Evolutionary conservation across 2,797 vertebrate genomes (phyloP).

Genomic region (Tympanoctomys barrerae): DNA sequence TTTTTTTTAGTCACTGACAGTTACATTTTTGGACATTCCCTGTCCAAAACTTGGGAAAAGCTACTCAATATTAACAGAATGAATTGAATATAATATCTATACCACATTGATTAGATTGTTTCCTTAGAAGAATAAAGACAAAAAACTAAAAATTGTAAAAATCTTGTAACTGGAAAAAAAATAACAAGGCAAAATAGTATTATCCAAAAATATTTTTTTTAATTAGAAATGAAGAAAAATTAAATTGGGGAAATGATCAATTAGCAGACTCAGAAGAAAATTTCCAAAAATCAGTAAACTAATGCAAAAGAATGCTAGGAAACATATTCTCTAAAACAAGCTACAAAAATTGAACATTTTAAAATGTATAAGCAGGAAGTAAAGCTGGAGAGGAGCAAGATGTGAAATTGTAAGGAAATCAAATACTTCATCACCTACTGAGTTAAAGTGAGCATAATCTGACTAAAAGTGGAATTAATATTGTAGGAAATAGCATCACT

Average conservation of each 20-base stretch:
- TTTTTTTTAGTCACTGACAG: conserved; percentile 67
- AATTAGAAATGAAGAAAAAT: not conserved
- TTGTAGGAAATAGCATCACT: not conserved
- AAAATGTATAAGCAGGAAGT: not conserved
- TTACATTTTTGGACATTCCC: conserved; percentile 79
- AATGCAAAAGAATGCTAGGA: not conserved
- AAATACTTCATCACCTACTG: not conserved
- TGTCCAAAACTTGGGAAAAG: conserved; percentile 70
- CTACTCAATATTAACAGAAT: not conserved
- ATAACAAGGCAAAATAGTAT: conserved; percentile 43
- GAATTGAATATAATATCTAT: not conserved
- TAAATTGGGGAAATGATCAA: conserved; percentile 42
- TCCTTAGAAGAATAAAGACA: conserved; percentile 34
- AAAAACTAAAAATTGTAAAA: not conserved
- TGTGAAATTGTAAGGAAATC: not conserved
- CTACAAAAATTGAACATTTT: not conserved
- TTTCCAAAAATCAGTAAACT: conserved; percentile 3
- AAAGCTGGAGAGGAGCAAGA: not conserved
- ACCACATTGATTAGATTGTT: not conserved
- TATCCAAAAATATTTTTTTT: not conserved
- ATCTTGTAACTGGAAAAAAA: conserved; percentile 27
- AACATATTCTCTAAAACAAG: not conserved
- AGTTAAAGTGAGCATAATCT: not conserved
- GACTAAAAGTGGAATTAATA: not conserved
- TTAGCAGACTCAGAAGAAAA: conserved; percentile 51